Evolutionary conservation across 2,888 invertebrate genomes (phyloP).

Genomic region (Drepana falcataria): DNA sequence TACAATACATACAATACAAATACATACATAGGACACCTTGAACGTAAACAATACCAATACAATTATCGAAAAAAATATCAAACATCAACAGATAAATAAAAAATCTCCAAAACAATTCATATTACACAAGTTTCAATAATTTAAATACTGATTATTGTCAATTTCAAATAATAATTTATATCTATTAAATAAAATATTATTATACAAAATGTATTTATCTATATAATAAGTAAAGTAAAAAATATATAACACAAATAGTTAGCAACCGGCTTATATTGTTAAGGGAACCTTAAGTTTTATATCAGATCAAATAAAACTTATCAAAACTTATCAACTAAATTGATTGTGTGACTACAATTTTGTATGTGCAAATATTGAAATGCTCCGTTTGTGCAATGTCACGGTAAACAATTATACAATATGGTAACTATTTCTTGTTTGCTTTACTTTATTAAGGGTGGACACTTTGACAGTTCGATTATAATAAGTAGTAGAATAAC

Average conservation of each 20-base stretch:
- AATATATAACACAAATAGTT: conserved; percentile 9
- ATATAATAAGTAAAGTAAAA: conserved; percentile 23
- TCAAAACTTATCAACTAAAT: conserved; percentile 28
- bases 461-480: conserved; percentile 5
- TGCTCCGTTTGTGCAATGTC: conserved; percentile 51
- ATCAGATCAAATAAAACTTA: conserved; percentile 50
- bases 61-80: conserved; percentile 61
- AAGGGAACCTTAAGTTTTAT: conserved; percentile 22
- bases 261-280: conserved; percentile 16
- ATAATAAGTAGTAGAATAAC: too few species aligned
- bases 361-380: conserved; percentile 39
- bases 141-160: conserved; percentile 78
- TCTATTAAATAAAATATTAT: conserved; percentile 27
- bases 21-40: conserved; percentile 46
- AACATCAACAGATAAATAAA: conserved; percentile 71
- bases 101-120: conserved; percentile 58
- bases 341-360: conserved; percentile 23
- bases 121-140: conserved; percentile 51
- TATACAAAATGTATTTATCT: conserved; percentile 30
- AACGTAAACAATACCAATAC: conserved; percentile 65
- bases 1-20: not conserved
- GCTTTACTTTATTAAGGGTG: conserved; percentile 4
- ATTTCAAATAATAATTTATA: conserved; percentile 61
- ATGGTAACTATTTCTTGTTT: conserved; percentile 42
- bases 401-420: conserved; percentile 29